These are phyloP conservation scores for Xenopus borealis DNA, from an alignment of 2,113 vertebrate species.

Conservation along the genomic window DNA sequence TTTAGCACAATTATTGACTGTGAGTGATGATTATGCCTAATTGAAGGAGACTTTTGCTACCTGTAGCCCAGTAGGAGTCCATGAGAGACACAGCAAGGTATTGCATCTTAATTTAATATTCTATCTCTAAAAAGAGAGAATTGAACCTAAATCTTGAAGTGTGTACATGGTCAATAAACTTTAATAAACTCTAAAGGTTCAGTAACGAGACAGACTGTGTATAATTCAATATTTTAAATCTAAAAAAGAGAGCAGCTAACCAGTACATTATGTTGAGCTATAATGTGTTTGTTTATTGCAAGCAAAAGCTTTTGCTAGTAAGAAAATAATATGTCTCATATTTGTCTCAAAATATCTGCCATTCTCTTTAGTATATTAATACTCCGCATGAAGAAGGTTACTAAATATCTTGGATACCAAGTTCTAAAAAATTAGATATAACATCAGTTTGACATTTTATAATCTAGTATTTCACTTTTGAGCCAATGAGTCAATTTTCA, in stretches of 20 bases:
- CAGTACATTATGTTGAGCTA: constrained; percentile 55
- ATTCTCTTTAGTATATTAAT: constrained; percentile 46
- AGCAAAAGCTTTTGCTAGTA: constrained; percentile 36
- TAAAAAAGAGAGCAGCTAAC: constrained; percentile 63
- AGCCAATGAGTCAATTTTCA: constrained; percentile 34
- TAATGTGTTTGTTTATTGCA: constrained; percentile 51
- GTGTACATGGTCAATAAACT: constrained; percentile 74
- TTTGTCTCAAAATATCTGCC: constrained; percentile 39
- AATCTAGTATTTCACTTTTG: constrained; percentile 32
- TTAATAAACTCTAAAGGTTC: constrained; percentile 76
- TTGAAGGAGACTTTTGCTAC: constrained; percentile 98
- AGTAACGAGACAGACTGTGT: constrained; percentile 63
- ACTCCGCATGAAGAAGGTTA: constrained; percentile 49
- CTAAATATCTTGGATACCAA: constrained; percentile 22
- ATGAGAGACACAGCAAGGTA: constrained; percentile 60
- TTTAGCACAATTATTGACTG: constrained; percentile 95
- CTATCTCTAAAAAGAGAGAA: constrained; percentile 75
- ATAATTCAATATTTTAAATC: constrained; percentile 78
- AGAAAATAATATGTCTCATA: constrained; percentile 18
- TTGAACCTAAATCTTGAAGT: constrained; percentile 70
- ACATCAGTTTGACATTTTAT: constrained; percentile 47
- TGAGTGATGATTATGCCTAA: constrained; percentile 99
- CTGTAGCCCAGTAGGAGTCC: constrained; percentile 91
- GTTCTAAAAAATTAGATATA: constrained; percentile 48
- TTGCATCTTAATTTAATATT: constrained; percentile 79